Conservation (phyloP, 2,888 invertebrate genomes). For the Eupsilia transversa region DNA sequence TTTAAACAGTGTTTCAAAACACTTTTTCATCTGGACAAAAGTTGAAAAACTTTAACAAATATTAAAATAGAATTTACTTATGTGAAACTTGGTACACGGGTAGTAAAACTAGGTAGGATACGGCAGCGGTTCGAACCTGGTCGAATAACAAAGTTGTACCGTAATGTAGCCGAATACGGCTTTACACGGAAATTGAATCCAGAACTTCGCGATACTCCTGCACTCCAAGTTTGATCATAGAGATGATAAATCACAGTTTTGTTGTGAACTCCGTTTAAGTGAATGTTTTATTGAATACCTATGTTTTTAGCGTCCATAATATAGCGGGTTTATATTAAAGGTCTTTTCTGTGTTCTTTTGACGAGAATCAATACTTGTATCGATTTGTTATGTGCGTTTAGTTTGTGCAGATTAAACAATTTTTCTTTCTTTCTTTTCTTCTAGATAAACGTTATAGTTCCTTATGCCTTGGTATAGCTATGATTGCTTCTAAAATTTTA, state of each 20-base stretch:
- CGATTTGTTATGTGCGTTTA: no score
- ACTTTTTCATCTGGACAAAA: neutral
- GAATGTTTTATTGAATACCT: constrained; percentile 29
- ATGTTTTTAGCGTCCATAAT: neutral
- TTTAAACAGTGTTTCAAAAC: neutral
- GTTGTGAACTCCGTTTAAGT: constrained; percentile 22
- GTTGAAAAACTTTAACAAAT: constrained; percentile 36
- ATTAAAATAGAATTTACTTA: constrained; percentile 50
- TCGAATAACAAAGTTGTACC: constrained; percentile 73
- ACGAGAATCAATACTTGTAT: neutral
- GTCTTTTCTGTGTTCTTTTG: neutral
- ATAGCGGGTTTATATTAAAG: neutral
- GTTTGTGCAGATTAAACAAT: no score
- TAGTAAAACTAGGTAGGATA: constrained; percentile 35
- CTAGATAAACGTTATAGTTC: neutral
- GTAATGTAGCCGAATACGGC: constrained; percentile 74
- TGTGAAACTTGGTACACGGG: constrained; percentile 40
- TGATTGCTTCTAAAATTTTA: neutral
- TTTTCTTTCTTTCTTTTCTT: no score
- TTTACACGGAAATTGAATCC: constrained; percentile 79
- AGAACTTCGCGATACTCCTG: constrained; percentile 67
- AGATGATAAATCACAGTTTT: constrained; percentile 64
- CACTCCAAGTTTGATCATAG: constrained; percentile 61
- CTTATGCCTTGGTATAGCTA: neutral
- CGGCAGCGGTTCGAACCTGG: constrained; percentile 56